Conservation (phyloP, 2,888 invertebrate species). For the Cantharis flavilabris region DNA sequence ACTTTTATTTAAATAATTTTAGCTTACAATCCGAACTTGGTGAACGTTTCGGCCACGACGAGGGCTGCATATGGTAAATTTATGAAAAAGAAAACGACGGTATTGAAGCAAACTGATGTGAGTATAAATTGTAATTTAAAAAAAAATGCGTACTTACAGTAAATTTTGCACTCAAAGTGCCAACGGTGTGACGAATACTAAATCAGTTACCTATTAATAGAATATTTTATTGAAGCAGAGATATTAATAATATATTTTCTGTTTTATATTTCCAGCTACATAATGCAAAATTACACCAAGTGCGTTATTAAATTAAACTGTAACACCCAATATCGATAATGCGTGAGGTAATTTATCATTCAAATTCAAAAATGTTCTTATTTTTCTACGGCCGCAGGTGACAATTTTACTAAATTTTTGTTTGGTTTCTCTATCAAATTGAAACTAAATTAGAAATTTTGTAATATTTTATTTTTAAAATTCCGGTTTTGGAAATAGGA, state of each 20-base stretch:
- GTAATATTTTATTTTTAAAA: background rate
- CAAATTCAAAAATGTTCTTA: background rate
- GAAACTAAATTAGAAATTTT: background rate
- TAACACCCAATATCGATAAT: background rate
- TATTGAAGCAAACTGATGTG: background rate
- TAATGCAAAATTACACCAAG: conserved; percentile 3
- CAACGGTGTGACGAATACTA: conserved; percentile 11
- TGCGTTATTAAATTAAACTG: background rate
- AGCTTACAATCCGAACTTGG: conserved; percentile 57
- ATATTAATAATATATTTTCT: conserved; percentile 19
- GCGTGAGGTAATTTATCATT: background rate
- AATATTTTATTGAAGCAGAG: conserved; percentile 7
- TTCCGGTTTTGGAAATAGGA: background rate
- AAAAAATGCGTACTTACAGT: conserved; percentile 2
- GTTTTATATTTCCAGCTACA: conserved; percentile 7
- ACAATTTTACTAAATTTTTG: background rate
- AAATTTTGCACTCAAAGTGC: conserved; percentile 1
- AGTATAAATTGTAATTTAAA: background rate
- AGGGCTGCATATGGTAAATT: conserved; percentile 87
- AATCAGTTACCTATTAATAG: conserved; percentile 10
- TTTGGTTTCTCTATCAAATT: background rate
- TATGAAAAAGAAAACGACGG: conserved; percentile 73
- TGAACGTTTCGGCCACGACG: conserved; percentile 75
- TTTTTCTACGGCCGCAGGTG: background rate
- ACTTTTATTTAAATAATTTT: background rate